Conservation (phyloP, 2,888 invertebrate genomes). For the Gari tellinella region DNA sequence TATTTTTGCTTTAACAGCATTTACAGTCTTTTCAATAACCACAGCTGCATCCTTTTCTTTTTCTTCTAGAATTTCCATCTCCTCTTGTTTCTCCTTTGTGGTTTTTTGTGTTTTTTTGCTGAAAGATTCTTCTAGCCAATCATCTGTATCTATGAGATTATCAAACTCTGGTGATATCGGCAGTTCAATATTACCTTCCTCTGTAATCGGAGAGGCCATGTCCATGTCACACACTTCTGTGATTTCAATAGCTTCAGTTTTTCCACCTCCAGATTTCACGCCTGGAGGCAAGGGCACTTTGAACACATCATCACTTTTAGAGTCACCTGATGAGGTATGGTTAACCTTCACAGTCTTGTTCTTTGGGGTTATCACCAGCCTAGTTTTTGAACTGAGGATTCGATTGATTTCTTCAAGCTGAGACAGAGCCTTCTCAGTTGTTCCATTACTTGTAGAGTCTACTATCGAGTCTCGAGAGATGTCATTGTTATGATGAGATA, state of each 20-base stretch:
- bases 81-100: slow-evolving; percentile 28
- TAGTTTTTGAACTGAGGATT: slow-evolving; percentile 73
- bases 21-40: slow-evolving; percentile 6
- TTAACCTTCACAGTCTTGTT: slow-evolving; percentile 7
- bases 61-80: slow-evolving; percentile 15
- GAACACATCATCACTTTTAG: slow-evolving; percentile 64
- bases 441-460: background rate
- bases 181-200: slow-evolving; percentile 76
- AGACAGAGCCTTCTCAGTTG: slow-evolving; percentile 27
- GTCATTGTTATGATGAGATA: background rate
- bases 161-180: slow-evolving; percentile 69
- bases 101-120: slow-evolving; percentile 46
- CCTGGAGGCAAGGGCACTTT: slow-evolving; percentile 77
- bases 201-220: slow-evolving; percentile 86
- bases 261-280: slow-evolving; percentile 28
- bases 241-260: slow-evolving; percentile 65
- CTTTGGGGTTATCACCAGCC: slow-evolving; percentile 32
- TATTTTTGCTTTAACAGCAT: slow-evolving; percentile 32
- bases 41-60: slow-evolving; percentile 3
- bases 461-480: background rate
- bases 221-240: slow-evolving; percentile 88
- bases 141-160: slow-evolving; percentile 60
- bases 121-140: slow-evolving; percentile 50
- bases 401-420: slow-evolving; percentile 72
- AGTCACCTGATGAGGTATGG: background rate